Evolutionary conservation across 2,797 vertebrate species (phyloP).

Genomic region (Semotilus atromaculatus): DNA sequence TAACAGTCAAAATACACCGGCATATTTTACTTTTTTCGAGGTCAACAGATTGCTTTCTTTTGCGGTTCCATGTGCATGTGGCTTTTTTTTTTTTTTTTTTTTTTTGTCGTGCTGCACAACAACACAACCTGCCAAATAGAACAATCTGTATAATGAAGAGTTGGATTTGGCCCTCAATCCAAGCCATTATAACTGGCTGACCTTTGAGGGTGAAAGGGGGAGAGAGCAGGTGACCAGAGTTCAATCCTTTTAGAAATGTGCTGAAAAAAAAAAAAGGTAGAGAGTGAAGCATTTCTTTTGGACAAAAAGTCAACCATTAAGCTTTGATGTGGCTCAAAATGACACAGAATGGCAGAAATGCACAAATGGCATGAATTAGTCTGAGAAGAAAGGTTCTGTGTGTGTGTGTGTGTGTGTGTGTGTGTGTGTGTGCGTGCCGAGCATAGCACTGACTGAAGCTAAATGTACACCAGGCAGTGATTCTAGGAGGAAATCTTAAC

Average conservation of each 20-base stretch:
- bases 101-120: no score
- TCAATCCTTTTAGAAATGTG: constrained; percentile 46
- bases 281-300: constrained; percentile 35
- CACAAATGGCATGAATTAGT: background rate
- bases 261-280: constrained; percentile 20
- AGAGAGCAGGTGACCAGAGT: constrained; percentile 46
- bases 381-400: background rate
- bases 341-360: constrained; percentile 13
- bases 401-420: background rate
- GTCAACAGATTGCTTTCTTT: constrained; percentile 1
- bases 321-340: constrained; percentile 23
- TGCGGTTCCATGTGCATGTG: background rate
- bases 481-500: constrained; percentile 9
- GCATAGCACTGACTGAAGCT: background rate
- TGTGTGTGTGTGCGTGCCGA: background rate
- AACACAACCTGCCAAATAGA: constrained; percentile 7
- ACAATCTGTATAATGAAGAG: background rate
- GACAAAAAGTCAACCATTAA: constrained; percentile 10
- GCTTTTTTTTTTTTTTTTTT: no score
- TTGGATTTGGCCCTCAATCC: constrained; percentile 25
- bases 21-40: background rate
- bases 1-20: background rate
- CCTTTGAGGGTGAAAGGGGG: constrained; percentile 40
- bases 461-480: background rate
- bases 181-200: constrained; percentile 45